A percentile compares a stretch with the other conserved stretches of the same genome.
Conservation (phyloP, 23 tunicate species). For the Corella eumyota region DNA sequence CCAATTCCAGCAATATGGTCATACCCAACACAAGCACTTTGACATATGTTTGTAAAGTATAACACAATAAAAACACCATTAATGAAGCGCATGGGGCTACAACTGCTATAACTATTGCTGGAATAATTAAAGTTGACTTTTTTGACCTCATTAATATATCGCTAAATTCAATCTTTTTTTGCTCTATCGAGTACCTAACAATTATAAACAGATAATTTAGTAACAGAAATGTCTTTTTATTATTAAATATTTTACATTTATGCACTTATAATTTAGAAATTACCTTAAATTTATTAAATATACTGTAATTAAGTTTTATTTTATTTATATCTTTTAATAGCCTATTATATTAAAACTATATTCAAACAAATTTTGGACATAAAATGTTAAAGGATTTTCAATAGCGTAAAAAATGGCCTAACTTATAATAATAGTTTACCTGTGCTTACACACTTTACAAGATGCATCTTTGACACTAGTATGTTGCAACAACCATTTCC, state of each 20-base stretch:
- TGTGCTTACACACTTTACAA: conserved; percentile 89
- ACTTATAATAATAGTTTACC: no score
- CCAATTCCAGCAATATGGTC: conserved; percentile 31
- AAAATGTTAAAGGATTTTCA: no score
- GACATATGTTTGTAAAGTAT: conserved; percentile 19
- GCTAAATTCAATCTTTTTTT: conserved; percentile 12
- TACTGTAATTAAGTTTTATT: no score
- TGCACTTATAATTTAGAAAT: no score
- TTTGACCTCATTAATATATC: conserved; percentile 22
- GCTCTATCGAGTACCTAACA: conserved; percentile 39
- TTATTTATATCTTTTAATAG: no score
- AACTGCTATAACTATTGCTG: conserved; percentile 49
- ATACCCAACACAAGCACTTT: conserved; percentile 56
- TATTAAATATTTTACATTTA: no score
- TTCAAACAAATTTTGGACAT: no score
- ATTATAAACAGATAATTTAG: no score
- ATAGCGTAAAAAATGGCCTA: no score
- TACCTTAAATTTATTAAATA: no score
- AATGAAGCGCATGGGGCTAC: conserved; percentile 50
- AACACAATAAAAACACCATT: conserved; percentile 31
- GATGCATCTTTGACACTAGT: conserved; percentile 25
- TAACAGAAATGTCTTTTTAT: no score
- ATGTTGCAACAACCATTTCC: conserved; percentile 68
- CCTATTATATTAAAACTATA: no score
- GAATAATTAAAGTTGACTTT: conserved; percentile 18